These are phyloP conservation scores for Cryptoprocta ferox DNA, from an alignment of 2,797 vertebrate genomes.

Conservation along the genomic window DNA sequence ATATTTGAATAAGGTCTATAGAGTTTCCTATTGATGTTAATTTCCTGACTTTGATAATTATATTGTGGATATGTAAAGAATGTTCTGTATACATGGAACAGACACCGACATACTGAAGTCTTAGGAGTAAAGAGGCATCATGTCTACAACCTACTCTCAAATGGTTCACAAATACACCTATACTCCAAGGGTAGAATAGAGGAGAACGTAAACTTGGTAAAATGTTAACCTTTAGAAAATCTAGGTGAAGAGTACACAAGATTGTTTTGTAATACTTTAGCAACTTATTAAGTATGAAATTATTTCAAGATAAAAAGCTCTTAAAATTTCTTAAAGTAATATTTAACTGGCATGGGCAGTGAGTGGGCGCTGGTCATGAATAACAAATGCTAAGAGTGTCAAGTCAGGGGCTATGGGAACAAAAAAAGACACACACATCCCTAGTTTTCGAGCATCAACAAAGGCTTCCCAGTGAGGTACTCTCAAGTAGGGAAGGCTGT, in stretches of 20 bases:
- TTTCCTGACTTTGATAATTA: not conserved
- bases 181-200: not conserved
- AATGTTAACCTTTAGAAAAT: not conserved
- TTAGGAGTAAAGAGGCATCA: not conserved
- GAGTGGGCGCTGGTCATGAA: not conserved
- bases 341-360: not conserved
- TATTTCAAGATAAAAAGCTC: slow-evolving; percentile 19
- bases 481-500: not conserved
- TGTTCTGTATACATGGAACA: not conserved
- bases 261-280: not conserved
- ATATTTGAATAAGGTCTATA: not conserved
- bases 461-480: not conserved
- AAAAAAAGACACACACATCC: not conserved
- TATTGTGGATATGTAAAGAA: not conserved
- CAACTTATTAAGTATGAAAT: not conserved
- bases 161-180: not conserved
- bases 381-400: not conserved
- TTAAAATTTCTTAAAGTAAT: not conserved
- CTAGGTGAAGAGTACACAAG: not conserved
- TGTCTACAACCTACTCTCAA: not conserved
- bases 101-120: not conserved
- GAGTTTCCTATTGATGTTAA: not conserved
- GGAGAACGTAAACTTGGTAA: not conserved
- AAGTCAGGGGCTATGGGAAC: not conserved
- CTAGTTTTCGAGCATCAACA: not conserved